Base-by-base conservation (phyloP, 2,797 vertebrate genomes). In the Lacerta bilineata region DNA sequence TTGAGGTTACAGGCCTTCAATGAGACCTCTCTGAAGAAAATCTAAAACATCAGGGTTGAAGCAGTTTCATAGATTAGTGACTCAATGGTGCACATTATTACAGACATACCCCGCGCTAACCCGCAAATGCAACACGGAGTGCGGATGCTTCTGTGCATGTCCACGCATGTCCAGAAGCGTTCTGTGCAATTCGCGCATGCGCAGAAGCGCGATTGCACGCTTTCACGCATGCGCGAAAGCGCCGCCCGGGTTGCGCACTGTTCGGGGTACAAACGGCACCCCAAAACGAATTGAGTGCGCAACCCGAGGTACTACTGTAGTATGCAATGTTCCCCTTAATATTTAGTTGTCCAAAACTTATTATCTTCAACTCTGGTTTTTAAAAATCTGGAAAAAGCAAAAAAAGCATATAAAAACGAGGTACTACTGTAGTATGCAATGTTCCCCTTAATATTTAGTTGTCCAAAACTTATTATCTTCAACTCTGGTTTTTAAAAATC, bases 301-400 rank as follows among this genome's bases (percentile, higher is more conserved):
- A 33, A 33, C 33, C 33, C 33, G 33, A 33, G 33, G 33, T 33
- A 33, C 33, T 33, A 33, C 33, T 33, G 33, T 23, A 43, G 17
- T 3, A 2, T 36, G 2, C 2, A 81, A 85, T 50, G 25, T 10
- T 7, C 78, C 6, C 84, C 23, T 8, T 68, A 0, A 2, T 46
- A 17, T 78, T 55, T 86, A 2, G 8, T 41, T 50, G 0, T 5
- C 33, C 74, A 84, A 91, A 64, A 8, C 66, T 61, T 82, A 17
- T 8, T 46, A 36, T 61, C 17, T 89, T 80, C 23, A 4, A 11
- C 75, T 91, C 15, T 68, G 20, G 13, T 8, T 25, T n/a, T 1
- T 84, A 81, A 41, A 1, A 75, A 64, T 36, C 59, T 88, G 59
- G 82, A 92, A 90, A 18, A 13, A 80, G 84, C 5, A 81, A 41